Evolutionary conservation across 2,888 invertebrate species (phyloP), one percentile per base, ranked within the genome.

Genomic region (Pterobdella sp.): DNA sequence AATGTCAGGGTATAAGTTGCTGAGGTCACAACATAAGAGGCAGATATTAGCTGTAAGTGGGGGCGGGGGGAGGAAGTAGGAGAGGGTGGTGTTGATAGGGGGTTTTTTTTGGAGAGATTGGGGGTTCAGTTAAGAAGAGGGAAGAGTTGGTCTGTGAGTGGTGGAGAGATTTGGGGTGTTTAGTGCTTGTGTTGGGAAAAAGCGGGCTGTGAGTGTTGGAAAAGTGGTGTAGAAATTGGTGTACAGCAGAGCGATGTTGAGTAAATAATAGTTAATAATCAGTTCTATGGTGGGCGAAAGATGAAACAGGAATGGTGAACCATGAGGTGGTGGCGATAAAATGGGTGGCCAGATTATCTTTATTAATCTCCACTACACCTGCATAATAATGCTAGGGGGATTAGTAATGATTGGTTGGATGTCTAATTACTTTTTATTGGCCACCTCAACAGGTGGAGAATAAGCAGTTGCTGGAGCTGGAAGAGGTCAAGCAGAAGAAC

Each of bases 1-100:
- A 86, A 96, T 96, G 93, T 91, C 93, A 72, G 95, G 95, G 32
- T 96, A 97, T 86, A 97, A 98, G 85, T 88, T 97, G 77, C 94
- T 98, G 92, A 88, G 98, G 76, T 89, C 94, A 77, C 94, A 94
- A 84, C 98, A 98, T 85, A 97, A 97, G 85, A 92, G 93, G 78
- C 94, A 95, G 78, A 86, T 97, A 81, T 87, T 87, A 29, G 69
- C 68, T 66, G 74, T 74, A 3, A 29, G 66, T 42, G 84, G 91
- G 94, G 82, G 97, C n/a, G 14, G n/a, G 52, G 14, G 14, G 52
- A n/a, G 14, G 14, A 49, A n/a, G 14, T 42, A 14, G 42, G 7
- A n/a, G n/a, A n/a, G n/a, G 42, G 42, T 42, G 7, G 42, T 42
- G 18, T 42, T 42, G 42, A 42, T 18, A 18, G 7, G 7, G 42